Evolutionary conservation across 2,113 vertebrate species (phyloP), one percentile per base, ranked within the genome.

Genomic region (Colaptes auratus): DNA sequence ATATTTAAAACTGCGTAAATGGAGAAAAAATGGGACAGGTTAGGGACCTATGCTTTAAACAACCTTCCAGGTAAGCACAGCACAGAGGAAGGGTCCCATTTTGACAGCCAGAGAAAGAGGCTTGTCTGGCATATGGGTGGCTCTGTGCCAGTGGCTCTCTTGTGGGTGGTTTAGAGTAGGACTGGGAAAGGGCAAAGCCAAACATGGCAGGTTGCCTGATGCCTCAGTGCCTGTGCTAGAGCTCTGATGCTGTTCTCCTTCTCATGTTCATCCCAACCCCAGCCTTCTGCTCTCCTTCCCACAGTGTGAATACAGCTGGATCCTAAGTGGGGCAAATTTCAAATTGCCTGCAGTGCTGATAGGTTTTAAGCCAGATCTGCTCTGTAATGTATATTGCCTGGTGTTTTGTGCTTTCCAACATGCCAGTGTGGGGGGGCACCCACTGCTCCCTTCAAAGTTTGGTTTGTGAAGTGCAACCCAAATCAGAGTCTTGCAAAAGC

Each of bases 251-350:
- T 66, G 12, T 44, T n/a, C 70, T 36, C 63, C 36, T 36, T 31
- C 25, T 9, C 1, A 1, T 23, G 46, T 19, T 50, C 3, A 0
- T 39, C 33, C 35, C 39, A 7, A 2, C 7, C 15, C 16, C 44
- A 48, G 55, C 19, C 36, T 70, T 15, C 31, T 53, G n/a, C 18
- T 39, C 24, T 24, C 50, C 56, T 65, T 79, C 66, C 44, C 52
- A 10, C 50, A 39, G 56, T 17, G 12, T 61, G 36, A 76, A 30
- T 11, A 4, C 56, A 44, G 76, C 48, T 46, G 35, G 42, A 44
- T 44, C 42, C 66, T 7, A 33, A 27, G 3, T 12, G 24, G 10
- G 31, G 25, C 10, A 50, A 58, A 58, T 84, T 59, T 23, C 21
- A 19, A 1, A 35, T 36, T 76, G 8, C 15, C 69, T 48, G 3